A percentile compares a stretch with the other conserved stretches of the same genome.
phyloP scores from a whole-genome alignment of 2,797 vertebrate genomes.

The Notamacropus eugenii region DNA sequence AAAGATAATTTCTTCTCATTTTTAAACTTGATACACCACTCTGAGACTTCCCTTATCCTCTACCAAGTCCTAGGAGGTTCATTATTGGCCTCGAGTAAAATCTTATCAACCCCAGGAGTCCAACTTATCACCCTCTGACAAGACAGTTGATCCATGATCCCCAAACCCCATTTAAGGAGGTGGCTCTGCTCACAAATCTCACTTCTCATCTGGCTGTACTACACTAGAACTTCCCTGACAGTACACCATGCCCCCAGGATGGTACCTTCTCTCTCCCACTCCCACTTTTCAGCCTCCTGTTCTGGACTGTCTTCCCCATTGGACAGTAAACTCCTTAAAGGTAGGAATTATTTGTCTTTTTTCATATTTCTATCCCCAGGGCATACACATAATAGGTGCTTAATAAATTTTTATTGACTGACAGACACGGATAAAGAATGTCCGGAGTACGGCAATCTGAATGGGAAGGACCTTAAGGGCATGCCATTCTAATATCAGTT shows the following conservation, averaged over 20 bases:
- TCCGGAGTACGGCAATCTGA: not conserved
- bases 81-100: not conserved
- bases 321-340: not conserved
- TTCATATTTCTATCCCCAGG: not conserved
- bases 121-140: not conserved
- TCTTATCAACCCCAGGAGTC: not conserved
- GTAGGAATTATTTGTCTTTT: not conserved
- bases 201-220: not conserved
- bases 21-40: not conserved
- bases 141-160: not conserved
- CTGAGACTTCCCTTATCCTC: not conserved
- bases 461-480: not conserved
- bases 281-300: not conserved
- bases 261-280: not conserved
- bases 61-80: not conserved
- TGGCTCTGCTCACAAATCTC: not conserved
- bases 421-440: not conserved
- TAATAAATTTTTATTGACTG: not conserved
- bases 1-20: not conserved
- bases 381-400: not conserved
- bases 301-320: not conserved
- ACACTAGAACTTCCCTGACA: not conserved
- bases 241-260: not conserved
- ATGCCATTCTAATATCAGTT: not conserved
- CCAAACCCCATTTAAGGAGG: not conserved